Evolutionary conservation across 2,113 vertebrate species (phyloP).

Genomic region (Heteronetta atricapilla): DNA sequence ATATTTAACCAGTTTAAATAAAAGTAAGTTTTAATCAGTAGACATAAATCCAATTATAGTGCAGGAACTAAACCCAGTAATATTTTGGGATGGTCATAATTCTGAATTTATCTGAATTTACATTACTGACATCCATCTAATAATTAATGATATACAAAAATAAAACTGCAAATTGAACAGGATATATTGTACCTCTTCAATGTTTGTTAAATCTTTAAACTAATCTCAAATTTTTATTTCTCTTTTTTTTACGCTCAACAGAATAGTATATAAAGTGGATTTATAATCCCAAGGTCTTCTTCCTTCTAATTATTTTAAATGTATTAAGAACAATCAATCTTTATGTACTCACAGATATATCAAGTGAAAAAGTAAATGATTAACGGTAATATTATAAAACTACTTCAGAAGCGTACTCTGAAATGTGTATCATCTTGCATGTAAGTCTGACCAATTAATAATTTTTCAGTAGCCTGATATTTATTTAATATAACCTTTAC

Average conservation of each 20-base stretch:
- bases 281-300: neutral
- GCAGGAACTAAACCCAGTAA: neutral
- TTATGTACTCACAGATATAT: neutral
- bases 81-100: neutral
- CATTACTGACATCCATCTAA: neutral
- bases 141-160: neutral
- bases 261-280: neutral
- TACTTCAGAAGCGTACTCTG: neutral
- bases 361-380: neutral
- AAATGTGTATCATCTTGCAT: neutral
- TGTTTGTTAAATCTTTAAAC: neutral
- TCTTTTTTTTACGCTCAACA: neutral
- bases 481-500: conserved; percentile 46
- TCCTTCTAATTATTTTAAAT: neutral
- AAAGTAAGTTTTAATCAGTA: neutral
- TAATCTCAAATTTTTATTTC: neutral
- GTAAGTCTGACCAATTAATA: conserved; percentile 30
- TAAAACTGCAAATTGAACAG: neutral
- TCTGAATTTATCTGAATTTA: neutral
- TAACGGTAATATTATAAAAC: conserved; percentile 4
- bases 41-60: neutral
- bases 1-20: neutral
- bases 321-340: neutral
- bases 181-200: neutral
- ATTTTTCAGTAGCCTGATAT: neutral